phyloP scores from a whole-genome alignment of 1,140 invertebrate species.

The Bathynomus jamesi region DNA sequence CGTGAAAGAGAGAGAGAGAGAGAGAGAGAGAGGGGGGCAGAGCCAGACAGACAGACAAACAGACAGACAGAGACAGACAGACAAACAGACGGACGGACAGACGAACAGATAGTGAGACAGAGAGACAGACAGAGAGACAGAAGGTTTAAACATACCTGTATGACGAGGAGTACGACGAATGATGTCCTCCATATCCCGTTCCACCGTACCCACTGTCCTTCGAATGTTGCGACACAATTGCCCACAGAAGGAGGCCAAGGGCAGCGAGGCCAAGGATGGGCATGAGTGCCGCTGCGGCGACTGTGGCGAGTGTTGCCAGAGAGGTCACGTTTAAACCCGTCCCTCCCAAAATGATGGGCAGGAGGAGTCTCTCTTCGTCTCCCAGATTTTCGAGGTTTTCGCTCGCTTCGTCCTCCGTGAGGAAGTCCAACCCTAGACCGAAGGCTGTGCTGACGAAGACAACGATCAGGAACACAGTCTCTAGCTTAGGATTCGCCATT shows the following conservation, averaged over 20 bases:
- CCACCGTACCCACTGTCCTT: not conserved
- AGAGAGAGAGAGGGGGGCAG: not conserved
- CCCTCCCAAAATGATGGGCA: slow-evolving; percentile 12
- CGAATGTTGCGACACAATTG: not conserved
- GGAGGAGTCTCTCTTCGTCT: slow-evolving; percentile 8
- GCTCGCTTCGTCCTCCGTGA: not conserved
- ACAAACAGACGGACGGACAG: not conserved
- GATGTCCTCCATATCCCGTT: not conserved
- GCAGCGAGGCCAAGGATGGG: not conserved
- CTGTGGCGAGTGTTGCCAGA: not conserved
- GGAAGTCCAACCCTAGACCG: not conserved
- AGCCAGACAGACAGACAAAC: not conserved
- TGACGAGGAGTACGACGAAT: not conserved
- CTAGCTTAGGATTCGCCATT: not conserved
- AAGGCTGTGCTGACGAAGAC: not conserved
- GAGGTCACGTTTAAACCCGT: slow-evolving; percentile 7
- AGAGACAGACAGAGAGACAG: not conserved
- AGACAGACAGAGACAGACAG: not conserved
- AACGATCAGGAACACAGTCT: not conserved
- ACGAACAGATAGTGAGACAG: not conserved
- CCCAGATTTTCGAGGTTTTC: not conserved
- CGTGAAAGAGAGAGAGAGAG: too few relatives aligned
- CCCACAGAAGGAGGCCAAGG: not conserved
- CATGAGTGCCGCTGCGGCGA: not conserved
- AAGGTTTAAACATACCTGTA: not conserved